Evolutionary conservation across 1,140 invertebrate species (phyloP).

Genomic region (Papilio dardanus): DNA sequence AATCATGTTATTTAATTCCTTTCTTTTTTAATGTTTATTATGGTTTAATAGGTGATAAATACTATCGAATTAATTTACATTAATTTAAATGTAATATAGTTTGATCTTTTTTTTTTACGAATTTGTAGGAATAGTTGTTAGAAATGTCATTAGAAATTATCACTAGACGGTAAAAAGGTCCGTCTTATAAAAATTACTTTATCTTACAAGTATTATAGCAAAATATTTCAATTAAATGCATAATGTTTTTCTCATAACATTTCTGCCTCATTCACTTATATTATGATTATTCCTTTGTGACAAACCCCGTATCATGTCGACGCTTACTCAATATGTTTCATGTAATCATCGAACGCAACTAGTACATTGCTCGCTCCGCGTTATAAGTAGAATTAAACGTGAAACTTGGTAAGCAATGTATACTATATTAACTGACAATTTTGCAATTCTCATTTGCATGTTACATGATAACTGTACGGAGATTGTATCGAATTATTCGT

Average conservation of each 20-base stretch:
- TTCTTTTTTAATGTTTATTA: too few relatives aligned
- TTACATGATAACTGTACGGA: conserved; percentile 42
- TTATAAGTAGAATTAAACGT: conserved; percentile 8
- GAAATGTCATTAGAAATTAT: background rate
- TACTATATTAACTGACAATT: conserved; percentile 41
- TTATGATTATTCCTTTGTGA: conserved; percentile 44
- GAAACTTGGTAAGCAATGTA: conserved; percentile 43
- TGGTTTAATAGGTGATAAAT: background rate
- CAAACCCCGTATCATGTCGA: conserved; percentile 39
- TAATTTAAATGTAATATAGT: background rate
- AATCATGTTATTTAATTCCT: too few relatives aligned
- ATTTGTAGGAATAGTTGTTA: background rate
- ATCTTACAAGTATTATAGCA: conserved; percentile 8
- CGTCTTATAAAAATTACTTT: conserved; percentile 13
- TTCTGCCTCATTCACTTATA: conserved; percentile 46
- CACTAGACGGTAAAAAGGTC: background rate
- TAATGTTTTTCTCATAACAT: conserved; percentile 42
- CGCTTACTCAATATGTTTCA: conserved; percentile 23
- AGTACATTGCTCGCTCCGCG: conserved; percentile 40
- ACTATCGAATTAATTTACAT: background rate
- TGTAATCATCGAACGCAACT: conserved; percentile 26
- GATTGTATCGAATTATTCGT: conserved; percentile 46
- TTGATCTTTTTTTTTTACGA: background rate
- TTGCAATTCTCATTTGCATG: conserved; percentile 42
- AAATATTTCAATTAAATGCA: conserved; percentile 43